Base-by-base conservation (phyloP, 1,140 invertebrate genomes). In the Telenomus remus region DNA sequence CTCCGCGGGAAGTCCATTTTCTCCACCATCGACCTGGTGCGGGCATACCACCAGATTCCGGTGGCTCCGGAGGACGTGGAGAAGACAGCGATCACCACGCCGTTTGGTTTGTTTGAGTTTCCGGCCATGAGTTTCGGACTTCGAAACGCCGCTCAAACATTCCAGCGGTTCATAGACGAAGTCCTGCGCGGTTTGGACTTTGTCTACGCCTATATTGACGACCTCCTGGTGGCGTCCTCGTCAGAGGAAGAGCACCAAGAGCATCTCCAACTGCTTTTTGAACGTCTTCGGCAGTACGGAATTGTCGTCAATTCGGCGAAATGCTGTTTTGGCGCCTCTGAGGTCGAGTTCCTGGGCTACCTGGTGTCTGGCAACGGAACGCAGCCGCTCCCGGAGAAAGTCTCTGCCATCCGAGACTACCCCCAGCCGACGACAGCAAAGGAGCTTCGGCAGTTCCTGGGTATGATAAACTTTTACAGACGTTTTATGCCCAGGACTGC, bases 221-320 rank as follows among this genome's bases (percentile, higher is more conserved):
- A 77, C 42, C 43, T 78, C 6, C 47, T 81, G 0, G 47, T 82
- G 0, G 65, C 63, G 9, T 80, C 60, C 1, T 47, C 7, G 8
- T 34, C 16, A 4, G 9, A 0, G 5, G 50, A 47, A 37, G 64
- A 66, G 43, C 75, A 77, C 43, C 0, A 43, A 10, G 0, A 54
- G 0, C 63, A 72, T 46, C 34, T 77, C 0, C 9, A 35, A 6
- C 13, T 43, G 0, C 8, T 85, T 0, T 80, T 85, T 16, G 10
- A 59, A n/a, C 34, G 79, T 0, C 53, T 86, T 0, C 12, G 66
- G 0, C 54, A 82, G 0, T 83, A 77, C 47, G 80, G 81, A 1
- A 11, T 85, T 1, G 59, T 37, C 16, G 74, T 85, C 44, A 87
- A 86, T 50, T 12, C 56, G 6, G 35, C 44, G 0, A 86, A 86